Conservation (phyloP, 2,113 vertebrate species). For the Malaclemys terrapin region DNA sequence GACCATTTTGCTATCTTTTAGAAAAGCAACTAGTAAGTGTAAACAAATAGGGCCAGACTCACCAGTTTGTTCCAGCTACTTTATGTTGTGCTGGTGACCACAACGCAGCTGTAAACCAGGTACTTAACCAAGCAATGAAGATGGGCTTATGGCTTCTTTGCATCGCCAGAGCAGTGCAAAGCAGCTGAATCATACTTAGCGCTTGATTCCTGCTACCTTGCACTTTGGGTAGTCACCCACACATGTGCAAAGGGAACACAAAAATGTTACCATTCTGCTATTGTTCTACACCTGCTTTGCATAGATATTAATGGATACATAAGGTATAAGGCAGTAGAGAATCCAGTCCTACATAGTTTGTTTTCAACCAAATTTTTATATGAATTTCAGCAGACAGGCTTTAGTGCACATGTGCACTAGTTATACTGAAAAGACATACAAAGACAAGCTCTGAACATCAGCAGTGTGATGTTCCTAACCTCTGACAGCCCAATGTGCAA, state of each 20-base stretch:
- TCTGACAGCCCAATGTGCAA: background rate
- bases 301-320: background rate
- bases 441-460: background rate
- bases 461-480: background rate
- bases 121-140: conserved; percentile 17
- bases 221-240: background rate
- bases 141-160: background rate
- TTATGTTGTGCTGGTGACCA: background rate
- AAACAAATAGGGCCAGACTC: conserved; percentile 19
- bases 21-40: background rate
- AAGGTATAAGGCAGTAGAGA: background rate
- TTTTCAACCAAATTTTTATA: background rate
- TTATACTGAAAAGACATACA: background rate
- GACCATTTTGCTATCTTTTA: background rate
- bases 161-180: conserved; percentile 23
- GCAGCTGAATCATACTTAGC: background rate
- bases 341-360: background rate
- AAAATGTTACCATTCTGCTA: background rate
- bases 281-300: background rate
- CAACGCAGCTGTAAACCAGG: conserved; percentile 27
- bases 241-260: background rate
- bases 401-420: background rate
- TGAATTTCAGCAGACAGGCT: background rate
- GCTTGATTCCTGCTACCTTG: conserved; percentile 21
- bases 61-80: background rate